Conservation (phyloP, 2,888 invertebrate genomes). For the Caenorhabditis sulstoni region DNA sequence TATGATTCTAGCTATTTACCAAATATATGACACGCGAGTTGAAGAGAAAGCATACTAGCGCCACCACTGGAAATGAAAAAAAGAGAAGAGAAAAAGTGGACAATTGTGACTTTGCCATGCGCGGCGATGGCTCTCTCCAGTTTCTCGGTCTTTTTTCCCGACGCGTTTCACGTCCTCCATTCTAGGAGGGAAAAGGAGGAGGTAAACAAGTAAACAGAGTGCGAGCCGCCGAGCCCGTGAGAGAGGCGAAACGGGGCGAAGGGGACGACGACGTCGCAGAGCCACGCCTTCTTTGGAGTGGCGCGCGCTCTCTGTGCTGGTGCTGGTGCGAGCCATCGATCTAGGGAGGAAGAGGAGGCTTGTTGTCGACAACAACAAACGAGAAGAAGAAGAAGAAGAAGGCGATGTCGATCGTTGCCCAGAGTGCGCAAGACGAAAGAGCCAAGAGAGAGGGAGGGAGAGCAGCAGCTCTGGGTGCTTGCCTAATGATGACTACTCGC, state of each 20-base stretch:
- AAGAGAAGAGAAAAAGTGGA: constrained; percentile 12
- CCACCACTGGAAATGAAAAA: constrained; percentile 19
- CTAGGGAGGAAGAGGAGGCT: constrained; percentile 42
- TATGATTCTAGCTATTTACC: constrained; percentile 48
- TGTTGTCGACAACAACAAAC: constrained; percentile 54
- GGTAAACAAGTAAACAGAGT: constrained; percentile 59
- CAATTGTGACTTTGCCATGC: constrained; percentile 50
- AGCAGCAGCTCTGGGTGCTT: constrained; percentile 12
- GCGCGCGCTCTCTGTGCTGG: constrained; percentile 11
- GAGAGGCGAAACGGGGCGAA: constrained; percentile 25
- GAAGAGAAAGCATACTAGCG: constrained; percentile 1
- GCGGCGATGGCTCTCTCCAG: not conserved
- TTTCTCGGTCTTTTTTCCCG: constrained; percentile 11
- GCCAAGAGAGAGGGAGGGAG: constrained; percentile 11
- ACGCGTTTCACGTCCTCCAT: constrained; percentile 19
- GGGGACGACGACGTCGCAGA: constrained; percentile 12
- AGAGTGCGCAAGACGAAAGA: constrained; percentile 12
- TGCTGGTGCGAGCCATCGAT: constrained; percentile 54
- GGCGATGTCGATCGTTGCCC: not conserved
- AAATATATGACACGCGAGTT: constrained; percentile 27
- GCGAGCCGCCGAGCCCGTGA: constrained; percentile 46
- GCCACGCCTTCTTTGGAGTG: constrained; percentile 46
- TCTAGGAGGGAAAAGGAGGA: constrained; percentile 40
- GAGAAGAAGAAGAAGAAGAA: constrained; percentile 19
- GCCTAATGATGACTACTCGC: constrained; percentile 53